Evolutionary conservation across 2,797 vertebrate species (phyloP), one percentile per base, ranked within the genome.

Genomic region (Coregonus sp.): DNA sequence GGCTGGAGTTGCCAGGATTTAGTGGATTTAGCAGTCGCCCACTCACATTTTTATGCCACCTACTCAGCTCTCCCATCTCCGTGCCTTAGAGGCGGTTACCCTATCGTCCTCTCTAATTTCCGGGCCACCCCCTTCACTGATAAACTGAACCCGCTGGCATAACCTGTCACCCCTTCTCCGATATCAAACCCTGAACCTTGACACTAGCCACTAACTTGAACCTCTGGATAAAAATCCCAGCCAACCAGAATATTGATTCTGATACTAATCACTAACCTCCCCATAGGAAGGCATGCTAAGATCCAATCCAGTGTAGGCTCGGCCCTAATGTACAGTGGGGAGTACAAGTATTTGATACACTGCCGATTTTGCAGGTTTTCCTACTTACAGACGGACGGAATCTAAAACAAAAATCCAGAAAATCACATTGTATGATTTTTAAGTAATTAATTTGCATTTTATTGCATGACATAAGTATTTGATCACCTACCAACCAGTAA

Each of bases 1-100:
- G 66, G 76, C 78, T 37, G 72, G 70, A 79, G 86, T 74, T 78
- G 86, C 81, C 71, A 80, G 82, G 87, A 90, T 91, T 91, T 87
- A 87, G 73, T 81, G 77, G 78, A 79, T 85, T 89, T 90, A 81
- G 86, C 86, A 75, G 78, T 78, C 82, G 78, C 78, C 85, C 81
- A 86, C 83, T 81, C 84, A 78, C 86, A 89, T 82, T 85, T 86
- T 83, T 81, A 75, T 85, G 80, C 80, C 72, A 84, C 71, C 75
- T 81, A 84, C 86, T 87, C 87, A 86, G 82, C 82, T 56, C 75
- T 78, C 80, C 52, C 52, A 54, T 54, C 52, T 54, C 52, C 52
- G 5, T 54, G n/a, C 18, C 56, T n/a, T 59, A 63, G 40, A 47
- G 40, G 9, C 77, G 79, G 61, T 67, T 59, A 78, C 83, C 76